Percentiles rank a stretch among this genome's conserved stretches.
These are phyloP conservation scores for western clawed frog (Xenopus tropicalis) DNA, from an alignment of 2,113 vertebrate genomes.

Conservation along the genomic window DNA sequence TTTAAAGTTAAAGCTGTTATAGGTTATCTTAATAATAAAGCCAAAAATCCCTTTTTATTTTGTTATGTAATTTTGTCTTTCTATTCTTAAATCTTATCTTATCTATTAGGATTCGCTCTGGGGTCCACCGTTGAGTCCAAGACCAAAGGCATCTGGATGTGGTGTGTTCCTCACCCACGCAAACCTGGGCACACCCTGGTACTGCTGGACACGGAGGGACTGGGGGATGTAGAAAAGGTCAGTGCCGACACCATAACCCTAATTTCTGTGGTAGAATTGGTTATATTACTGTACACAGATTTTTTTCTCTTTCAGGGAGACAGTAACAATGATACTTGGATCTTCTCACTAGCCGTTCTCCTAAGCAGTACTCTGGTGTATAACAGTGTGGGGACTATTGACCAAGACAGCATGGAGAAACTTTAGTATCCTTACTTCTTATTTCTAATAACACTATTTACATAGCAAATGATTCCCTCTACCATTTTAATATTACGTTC, in stretches of 20 bases:
- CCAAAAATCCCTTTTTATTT: too few species aligned
- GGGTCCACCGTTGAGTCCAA: constrained; percentile 48
- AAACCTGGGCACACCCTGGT: constrained; percentile 48
- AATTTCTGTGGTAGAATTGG: too few species aligned
- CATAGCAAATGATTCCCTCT: too few species aligned
- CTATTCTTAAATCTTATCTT: too few species aligned
- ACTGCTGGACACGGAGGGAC: constrained; percentile 59
- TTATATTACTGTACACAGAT: neutral
- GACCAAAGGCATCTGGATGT: constrained; percentile 65
- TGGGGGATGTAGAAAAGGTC: constrained; percentile 59
- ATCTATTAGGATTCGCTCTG: constrained; percentile 55
- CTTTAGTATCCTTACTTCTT: constrained; percentile 47
- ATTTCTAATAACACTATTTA: too few species aligned
- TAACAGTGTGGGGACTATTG: constrained; percentile 55
- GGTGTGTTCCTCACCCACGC: constrained; percentile 54
- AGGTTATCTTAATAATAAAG: too few species aligned
- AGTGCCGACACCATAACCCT: too few species aligned
- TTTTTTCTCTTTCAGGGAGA: constrained; percentile 41
- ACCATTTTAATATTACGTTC: too few species aligned
- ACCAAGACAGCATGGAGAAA: constrained; percentile 42
- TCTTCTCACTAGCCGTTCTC: constrained; percentile 51
- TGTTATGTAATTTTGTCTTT: too few species aligned
- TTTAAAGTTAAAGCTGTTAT: too few species aligned
- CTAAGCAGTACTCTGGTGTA: constrained; percentile 56
- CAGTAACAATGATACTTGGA: constrained; percentile 52